Conservation (phyloP, 1,140 invertebrate species). For the Lucilia sericata region DNA sequence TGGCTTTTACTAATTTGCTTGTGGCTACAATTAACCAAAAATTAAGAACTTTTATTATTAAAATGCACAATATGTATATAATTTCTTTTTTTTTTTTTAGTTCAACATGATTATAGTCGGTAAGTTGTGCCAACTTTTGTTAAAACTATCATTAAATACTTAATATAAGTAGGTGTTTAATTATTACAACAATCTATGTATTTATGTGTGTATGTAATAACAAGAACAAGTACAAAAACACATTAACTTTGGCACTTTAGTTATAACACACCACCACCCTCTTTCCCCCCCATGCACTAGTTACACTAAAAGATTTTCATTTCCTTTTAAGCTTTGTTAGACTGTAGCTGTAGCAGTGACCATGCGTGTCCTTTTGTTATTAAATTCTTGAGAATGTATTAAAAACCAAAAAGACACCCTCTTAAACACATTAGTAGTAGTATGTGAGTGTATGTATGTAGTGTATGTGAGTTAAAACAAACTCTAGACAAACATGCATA, state of each 20-base stretch:
- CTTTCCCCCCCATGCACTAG: background rate
- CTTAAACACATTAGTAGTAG: background rate
- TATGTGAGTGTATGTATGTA: too few species aligned
- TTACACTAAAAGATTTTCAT: background rate
- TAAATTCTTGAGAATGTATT: background rate
- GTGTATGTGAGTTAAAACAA: too few species aligned
- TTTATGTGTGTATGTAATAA: background rate
- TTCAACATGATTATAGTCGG: background rate
- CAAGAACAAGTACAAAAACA: background rate
- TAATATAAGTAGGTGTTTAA: conserved; percentile 21
- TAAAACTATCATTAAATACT: conserved; percentile 15
- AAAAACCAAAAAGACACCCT: background rate
- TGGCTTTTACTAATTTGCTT: background rate
- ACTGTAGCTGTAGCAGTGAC: background rate
- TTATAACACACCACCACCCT: background rate
- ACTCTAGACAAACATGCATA: background rate
- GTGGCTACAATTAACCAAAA: background rate
- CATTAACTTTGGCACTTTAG: conserved; percentile 29
- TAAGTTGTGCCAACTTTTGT: background rate
- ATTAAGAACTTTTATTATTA: background rate
- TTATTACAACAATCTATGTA: conserved; percentile 1
- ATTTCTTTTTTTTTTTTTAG: background rate
- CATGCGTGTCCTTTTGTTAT: conserved; percentile 27
- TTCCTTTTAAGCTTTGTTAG: background rate
- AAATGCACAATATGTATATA: background rate